Evolutionary conservation across 2,797 vertebrate species (phyloP), one percentile per base, ranked within the genome.

Genomic region (Sebastes variabilis): DNA sequence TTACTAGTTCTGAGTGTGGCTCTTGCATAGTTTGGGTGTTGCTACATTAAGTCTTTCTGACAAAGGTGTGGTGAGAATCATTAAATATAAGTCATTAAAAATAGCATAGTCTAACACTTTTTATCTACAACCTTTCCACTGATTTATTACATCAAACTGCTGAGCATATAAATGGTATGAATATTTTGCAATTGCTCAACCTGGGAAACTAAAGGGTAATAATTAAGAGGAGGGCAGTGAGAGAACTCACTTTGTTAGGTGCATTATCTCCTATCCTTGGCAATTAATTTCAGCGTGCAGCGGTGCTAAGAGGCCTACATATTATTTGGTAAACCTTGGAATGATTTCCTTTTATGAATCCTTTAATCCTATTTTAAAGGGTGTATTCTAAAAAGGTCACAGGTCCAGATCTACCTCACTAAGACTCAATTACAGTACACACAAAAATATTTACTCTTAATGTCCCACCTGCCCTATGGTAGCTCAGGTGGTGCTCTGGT

Each of bases 1-100:
- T 95, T 92, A 87, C 75, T 95, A 88, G 84, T 92, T 94, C 90
- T 89, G 76, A 90, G 89, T 92, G 92, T 29, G 38, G 88, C 66
- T 77, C 42, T 59, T 49, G 76, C 49, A 79, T 69, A 86, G 80
- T 72, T 36, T 76, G 78, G 46, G 59, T 78, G 65, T 74, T 81
- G 59, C 58, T 76, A 36, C 46, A 61, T 66, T 70, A 73, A 86
- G 61, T 77, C 34, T 66, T 73, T 79, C 20, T 75, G 59, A 81
- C 66, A 84, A 70, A 84, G 71, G 70, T 85, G 70, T 75, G 30
- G 27, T 70, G 38, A 68, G 25, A 75, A 20, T 77, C 24, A 32
- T 27, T 77, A 82, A 84, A 79, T 38, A 38, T 38, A 38, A 38
- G 36, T 77, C 24, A 32, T 27, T 77, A 82, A 84, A 79, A 78